Evolutionary conservation across 2,797 vertebrate genomes (phyloP).

Genomic region (Spheniscus humboldti): DNA sequence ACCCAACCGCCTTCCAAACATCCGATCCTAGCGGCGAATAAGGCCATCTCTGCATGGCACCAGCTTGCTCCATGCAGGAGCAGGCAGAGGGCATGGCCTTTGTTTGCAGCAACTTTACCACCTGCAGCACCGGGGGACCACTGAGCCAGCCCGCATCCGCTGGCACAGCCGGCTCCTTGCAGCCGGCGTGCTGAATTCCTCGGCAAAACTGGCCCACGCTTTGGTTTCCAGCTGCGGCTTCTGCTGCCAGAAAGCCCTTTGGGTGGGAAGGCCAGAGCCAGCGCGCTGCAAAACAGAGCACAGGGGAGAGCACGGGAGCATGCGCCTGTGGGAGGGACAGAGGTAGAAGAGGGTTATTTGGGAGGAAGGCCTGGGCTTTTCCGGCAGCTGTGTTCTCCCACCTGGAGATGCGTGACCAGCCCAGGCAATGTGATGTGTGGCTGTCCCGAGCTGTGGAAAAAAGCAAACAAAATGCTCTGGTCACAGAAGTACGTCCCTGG

Average conservation of each 20-base stretch:
- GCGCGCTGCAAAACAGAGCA: fast-evolving
- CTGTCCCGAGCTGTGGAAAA: background rate
- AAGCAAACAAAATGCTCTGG: background rate
- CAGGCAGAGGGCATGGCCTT: background rate
- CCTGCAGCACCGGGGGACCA: background rate
- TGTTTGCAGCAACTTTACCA: background rate
- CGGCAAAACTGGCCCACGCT: background rate
- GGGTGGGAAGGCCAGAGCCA: background rate
- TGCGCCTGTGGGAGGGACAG: background rate
- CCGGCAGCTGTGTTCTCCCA: background rate
- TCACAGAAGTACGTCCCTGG: background rate
- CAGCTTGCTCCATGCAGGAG: background rate
- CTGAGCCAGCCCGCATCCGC: background rate
- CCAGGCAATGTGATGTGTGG: too few relatives aligned
- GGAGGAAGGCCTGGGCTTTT: background rate
- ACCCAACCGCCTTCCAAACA: background rate
- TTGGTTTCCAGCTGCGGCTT: background rate
- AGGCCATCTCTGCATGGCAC: background rate
- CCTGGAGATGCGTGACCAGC: background rate
- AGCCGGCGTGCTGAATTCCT: background rate
- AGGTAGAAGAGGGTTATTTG: background rate
- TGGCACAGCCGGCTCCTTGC: background rate
- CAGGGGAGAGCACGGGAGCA: fast-evolving
- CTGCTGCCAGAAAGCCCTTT: background rate
- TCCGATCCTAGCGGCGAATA: fast-evolving